Evolutionary conservation across 2,888 invertebrate species (phyloP).

Genomic region (Rhaphigaster nebulosa): DNA sequence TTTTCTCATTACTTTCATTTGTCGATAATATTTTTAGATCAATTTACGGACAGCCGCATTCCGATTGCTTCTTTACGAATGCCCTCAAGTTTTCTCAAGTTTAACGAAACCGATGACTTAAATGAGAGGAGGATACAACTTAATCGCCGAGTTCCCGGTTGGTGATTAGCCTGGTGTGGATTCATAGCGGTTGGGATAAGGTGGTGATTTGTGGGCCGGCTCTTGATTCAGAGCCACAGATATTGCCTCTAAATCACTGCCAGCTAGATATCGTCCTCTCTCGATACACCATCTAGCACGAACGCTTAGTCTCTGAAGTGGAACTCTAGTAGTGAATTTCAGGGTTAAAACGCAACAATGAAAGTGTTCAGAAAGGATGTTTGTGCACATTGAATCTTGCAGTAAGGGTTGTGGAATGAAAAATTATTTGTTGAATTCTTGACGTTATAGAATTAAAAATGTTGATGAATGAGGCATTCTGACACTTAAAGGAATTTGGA

Average conservation of each 20-base stretch:
- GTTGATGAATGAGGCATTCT: no score
- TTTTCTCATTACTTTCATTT: no score
- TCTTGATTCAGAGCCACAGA: conserved; percentile 33
- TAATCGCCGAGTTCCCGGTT: not conserved
- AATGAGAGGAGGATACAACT: not conserved
- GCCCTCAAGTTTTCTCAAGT: not conserved
- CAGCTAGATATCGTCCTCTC: not conserved
- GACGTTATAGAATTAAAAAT: no score
- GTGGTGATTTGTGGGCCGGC: conserved; percentile 45
- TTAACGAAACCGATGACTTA: not conserved
- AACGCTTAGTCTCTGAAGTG: not conserved
- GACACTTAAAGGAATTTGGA: no score
- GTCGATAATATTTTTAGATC: no score
- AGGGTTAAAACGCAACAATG: not conserved
- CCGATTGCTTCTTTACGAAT: not conserved
- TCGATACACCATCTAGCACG: conserved; percentile 22
- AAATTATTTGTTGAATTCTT: no score
- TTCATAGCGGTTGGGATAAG: conserved; percentile 29
- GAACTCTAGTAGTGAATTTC: not conserved
- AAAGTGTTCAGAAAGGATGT: not conserved
- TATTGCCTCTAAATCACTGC: conserved; percentile 45
- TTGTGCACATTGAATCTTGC: not conserved
- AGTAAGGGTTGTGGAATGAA: not conserved
- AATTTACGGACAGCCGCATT: no score
- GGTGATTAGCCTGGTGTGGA: conserved; percentile 27